Percentiles rank a stretch among this genome's conserved stretches.
Evolutionary conservation across 2,797 vertebrate genomes (phyloP).

Genomic region (Gymnothorax reevesii): DNA sequence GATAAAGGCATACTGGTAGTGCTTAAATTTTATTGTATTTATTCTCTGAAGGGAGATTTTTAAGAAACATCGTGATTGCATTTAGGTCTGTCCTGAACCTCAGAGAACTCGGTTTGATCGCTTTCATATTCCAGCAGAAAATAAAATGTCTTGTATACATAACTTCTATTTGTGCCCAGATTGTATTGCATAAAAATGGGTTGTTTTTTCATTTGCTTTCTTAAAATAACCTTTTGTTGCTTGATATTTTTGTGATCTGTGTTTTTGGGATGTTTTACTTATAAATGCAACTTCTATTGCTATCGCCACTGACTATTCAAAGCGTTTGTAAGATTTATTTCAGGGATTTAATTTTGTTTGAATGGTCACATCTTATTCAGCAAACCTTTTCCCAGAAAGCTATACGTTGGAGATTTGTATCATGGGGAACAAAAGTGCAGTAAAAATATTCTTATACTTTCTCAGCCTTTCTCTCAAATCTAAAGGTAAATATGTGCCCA

Average conservation of each 20-base stretch:
- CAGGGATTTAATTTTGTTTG: background rate
- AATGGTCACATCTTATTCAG: background rate
- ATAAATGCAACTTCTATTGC: background rate
- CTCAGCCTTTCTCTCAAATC: background rate
- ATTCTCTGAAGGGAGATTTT: background rate
- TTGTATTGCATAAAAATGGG: background rate
- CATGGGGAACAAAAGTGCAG: background rate
- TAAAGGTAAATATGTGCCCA: background rate
- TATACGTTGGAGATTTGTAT: background rate
- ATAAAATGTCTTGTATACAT: background rate
- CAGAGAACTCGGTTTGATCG: background rate
- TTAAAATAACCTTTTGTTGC: background rate
- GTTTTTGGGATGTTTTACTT: background rate
- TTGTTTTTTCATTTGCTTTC: background rate
- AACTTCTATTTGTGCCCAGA: background rate
- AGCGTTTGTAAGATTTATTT: background rate
- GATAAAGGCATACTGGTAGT: background rate
- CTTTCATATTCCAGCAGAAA: background rate
- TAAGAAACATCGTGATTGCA: background rate
- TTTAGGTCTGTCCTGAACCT: background rate
- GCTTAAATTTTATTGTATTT: background rate
- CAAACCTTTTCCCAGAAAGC: background rate
- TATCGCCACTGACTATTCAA: background rate
- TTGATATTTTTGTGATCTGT: background rate
- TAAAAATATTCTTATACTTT: constrained; percentile 7